Base-by-base conservation (phyloP, 64 coral and sea anemone genomes). In the Dendronephthya gigantea region DNA sequence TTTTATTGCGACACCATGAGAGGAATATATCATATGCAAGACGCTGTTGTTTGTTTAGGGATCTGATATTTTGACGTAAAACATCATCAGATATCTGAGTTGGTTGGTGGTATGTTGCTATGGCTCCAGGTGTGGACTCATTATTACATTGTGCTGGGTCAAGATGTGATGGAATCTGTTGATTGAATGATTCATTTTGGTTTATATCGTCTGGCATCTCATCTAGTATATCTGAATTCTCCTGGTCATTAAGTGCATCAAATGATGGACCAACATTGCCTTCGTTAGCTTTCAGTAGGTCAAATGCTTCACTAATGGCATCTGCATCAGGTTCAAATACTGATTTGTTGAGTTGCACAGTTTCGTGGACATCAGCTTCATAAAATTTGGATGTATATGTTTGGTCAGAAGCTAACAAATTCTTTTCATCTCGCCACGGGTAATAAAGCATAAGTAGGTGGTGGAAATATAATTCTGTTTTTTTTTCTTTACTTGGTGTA, bases 231-330 rank as follows among this genome's bases (percentile, higher is more conserved):
- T 90, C 88, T 48, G 62, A 83, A 82, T 90, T 90, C 81, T 86
- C 83, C 85, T 90, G 89, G 31, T 90, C 89, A 90, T 86, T 86
- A 9, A 90, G 37, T 40, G 70, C 2, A 90, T 87, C 87, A 83
- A 40, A 83, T 45, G 87, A 89, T n/a, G n/a, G n/a, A 33, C 68
- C 81, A n/a, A n/a, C n/a, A n/a, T 39, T 82, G 16, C 31, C 56
- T 62, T 13, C 4, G 45, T 86, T 86, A 6, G 59, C 43, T 45
- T 59, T 86, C 40, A 86, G 11, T 34, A 11, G 56, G 37, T 88
- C 74, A 51, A 66, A 48, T 34, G 87, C 87, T n/a, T 82, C 74
- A 25, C 9, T 37, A 34, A 88, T 48, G 16, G 87, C 69, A 48
- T 88, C 70, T 62, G 68, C 41, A 88, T 88, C 40, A 79, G 86